Base-by-base conservation (phyloP, 2,113 vertebrate species). In the Gobiocypris rarus region DNA sequence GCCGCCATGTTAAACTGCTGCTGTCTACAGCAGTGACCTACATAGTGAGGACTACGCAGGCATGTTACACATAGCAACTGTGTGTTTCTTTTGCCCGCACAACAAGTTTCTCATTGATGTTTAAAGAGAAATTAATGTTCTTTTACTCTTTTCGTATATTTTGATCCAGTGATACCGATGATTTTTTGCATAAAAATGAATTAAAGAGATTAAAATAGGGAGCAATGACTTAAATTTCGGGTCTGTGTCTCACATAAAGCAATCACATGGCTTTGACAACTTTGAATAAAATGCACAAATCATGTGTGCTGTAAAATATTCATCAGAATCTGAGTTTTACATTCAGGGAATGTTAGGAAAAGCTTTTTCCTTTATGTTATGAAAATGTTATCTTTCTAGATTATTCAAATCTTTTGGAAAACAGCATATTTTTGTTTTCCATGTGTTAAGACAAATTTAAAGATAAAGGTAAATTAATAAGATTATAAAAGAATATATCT, bases 21-120 rank as follows among this genome's bases (percentile, higher is more conserved):
- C 86, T 71, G 87, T 85, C 89, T 83, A 73, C 84, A 26, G 75
- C 63, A 43, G 52, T 85, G 85, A 85, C 87, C 89, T 89, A 89
- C 82, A 86, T 76, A 79, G 52, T 76, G 58, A 74, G 58, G 34
- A 77, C 88, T 56, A 77, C 63, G 28, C 75, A 74, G 73, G 81
- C 81, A 67, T 82, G 85, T 80, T 85, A 83, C 58, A 54, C 61
- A 65, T 78, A 86, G 74, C 79, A 88, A 77, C 78, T 84, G 34
- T 71, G 19, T 9, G 63, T 48, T 78, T 84, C 19, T 67, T 82
- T 71, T 24, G 5, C 11, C 71, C 4, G 3, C 61, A 81, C 45
- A 69, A 79, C 17, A 31, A 59, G 48, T 15, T 83, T 75, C 75
- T 61, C 15, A 54, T 13, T 4, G 8, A 41, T 41, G 41, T 83